These are phyloP conservation scores for Tipula vernalis DNA, from an alignment of 2,888 invertebrate genomes.

Conservation along the genomic window DNA sequence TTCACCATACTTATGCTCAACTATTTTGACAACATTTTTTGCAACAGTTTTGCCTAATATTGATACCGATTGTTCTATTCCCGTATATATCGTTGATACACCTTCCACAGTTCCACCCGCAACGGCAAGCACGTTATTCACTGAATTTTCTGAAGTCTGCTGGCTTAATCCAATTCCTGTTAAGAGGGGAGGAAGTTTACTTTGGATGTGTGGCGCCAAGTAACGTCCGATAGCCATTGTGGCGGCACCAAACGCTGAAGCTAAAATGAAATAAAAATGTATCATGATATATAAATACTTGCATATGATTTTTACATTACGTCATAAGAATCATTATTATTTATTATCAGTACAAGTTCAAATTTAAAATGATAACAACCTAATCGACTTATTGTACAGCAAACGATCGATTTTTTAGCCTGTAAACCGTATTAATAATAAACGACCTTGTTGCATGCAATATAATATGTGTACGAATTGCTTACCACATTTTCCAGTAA, in stretches of 20 bases:
- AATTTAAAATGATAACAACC: neutral
- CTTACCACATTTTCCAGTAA: constrained; percentile 43
- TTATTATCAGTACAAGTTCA: no score
- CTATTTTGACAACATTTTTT: constrained; percentile 60
- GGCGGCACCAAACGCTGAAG: constrained; percentile 43
- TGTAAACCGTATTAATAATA: neutral
- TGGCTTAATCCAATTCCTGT: constrained; percentile 43
- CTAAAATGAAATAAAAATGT: neutral
- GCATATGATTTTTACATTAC: no score
- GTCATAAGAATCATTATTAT: no score
- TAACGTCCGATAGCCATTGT: constrained; percentile 52
- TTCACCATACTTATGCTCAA: constrained; percentile 58
- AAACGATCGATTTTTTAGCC: neutral
- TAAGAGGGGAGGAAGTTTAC: constrained; percentile 46
- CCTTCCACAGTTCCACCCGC: constrained; percentile 61
- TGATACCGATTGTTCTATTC: constrained; percentile 56
- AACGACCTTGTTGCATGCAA: neutral
- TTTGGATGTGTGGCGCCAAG: constrained; percentile 54
- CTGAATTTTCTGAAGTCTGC: constrained; percentile 40
- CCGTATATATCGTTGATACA: constrained; percentile 54
- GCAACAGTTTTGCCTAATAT: constrained; percentile 50
- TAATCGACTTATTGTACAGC: neutral
- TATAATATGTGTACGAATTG: neutral
- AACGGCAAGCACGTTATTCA: constrained; percentile 45
- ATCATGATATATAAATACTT: no score